Evolutionary conservation across 2,113 vertebrate genomes (phyloP), one percentile per base, ranked within the genome.

Genomic region (Cryptotis parvus): DNA sequence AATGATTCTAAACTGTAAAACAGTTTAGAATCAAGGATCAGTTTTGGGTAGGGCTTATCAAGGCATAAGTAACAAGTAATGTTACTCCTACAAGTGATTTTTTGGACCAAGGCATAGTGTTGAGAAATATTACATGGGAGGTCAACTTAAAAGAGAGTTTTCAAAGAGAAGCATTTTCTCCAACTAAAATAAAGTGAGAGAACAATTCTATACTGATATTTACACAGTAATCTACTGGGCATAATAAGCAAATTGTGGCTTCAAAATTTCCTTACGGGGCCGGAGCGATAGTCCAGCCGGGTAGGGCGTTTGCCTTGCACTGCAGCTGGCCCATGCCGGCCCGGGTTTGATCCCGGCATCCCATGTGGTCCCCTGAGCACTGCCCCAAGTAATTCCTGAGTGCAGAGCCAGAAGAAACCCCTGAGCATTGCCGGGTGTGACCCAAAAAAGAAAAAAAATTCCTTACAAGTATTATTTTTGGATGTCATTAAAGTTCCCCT

Each of bases 191-290:
- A 74, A 69, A 29, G 49, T 2, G 5, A 89, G 35, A 87, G 5
- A 74, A 39, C 1, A 41, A 41, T 41, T 35, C 55, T 31, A 65
- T 37, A 69, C 27, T 29, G 16, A 73, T 7, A 6, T 35, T 88
- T 49, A 33, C 26, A 90, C 39, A 87, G 66, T 33, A 76, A 43
- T 37, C 69, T 65, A 3, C 58, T 66, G 58, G 69, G 33, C n/a
- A 89, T 52, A 14, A 68, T 11, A 39, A 70, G 9, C 16, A 27
- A 87, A 65, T 41, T 10, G 52, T 10, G 27, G 24, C 33, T 79
- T 75, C 33, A 89, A 14, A 55, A 41, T 70, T 79, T 88, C 33
- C 80, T n/a, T n/a, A n/a, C n/a, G n/a, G n/a, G n/a, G n/a, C n/a
- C n/a, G n/a, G n/a, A n/a, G n/a, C n/a, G n/a, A n/a, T n/a, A n/a